Conservation (phyloP, 2,888 invertebrate species). For the Bembecia ichneumoniformis region DNA sequence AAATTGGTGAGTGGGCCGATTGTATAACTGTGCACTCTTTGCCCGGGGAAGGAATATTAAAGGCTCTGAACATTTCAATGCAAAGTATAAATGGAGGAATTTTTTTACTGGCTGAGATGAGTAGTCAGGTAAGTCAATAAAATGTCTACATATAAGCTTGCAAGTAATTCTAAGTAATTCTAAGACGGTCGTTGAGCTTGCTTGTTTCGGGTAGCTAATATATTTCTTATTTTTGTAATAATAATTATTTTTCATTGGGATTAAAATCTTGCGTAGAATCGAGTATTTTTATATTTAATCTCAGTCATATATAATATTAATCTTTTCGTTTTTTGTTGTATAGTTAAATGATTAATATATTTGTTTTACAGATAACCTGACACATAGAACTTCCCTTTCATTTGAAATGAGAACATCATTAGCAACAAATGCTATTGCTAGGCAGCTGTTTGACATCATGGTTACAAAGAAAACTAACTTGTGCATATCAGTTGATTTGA, state of each 20-base stretch:
- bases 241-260: too few relatives aligned
- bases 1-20: constrained; percentile 90
- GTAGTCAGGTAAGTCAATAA: constrained; percentile 76
- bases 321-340: too few relatives aligned
- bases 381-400: constrained; percentile 69
- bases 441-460: constrained; percentile 73
- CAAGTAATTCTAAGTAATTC: too few relatives aligned
- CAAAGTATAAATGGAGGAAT: constrained; percentile 74
- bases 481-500: constrained; percentile 91
- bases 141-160: too few relatives aligned
- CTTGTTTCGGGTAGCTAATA: too few relatives aligned
- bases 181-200: too few relatives aligned
- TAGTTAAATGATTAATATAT: too few relatives aligned
- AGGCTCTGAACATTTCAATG: constrained; percentile 68
- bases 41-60: constrained; percentile 82
- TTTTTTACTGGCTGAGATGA: constrained; percentile 91
- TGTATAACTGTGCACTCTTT: constrained; percentile 92
- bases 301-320: too few relatives aligned
- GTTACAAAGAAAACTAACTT: constrained; percentile 94
- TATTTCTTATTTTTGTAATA: too few relatives aligned
- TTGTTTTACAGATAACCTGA: constrained; percentile 48
- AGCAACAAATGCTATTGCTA: constrained; percentile 74
- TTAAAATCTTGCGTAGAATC: too few relatives aligned
- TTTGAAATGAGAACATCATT: constrained; percentile 74
- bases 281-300: too few relatives aligned